Conservation (phyloP, 2,797 vertebrate species). For the Cyclura pinguis region DNA sequence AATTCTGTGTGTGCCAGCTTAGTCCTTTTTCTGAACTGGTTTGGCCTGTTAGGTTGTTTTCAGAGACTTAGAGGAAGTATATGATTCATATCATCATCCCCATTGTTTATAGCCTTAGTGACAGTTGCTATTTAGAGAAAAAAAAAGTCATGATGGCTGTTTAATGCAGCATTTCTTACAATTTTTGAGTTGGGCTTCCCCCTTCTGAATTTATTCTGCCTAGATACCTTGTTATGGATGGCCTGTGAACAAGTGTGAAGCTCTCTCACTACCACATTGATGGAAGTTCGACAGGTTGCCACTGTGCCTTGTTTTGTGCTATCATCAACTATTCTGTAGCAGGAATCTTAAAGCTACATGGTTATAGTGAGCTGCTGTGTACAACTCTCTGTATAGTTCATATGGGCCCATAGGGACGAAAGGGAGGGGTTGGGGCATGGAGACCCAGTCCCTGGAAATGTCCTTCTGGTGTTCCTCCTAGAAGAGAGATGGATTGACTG, state of each 20-base stretch:
- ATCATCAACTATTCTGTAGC: not conserved
- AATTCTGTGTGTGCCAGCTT: not conserved
- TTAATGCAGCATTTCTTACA: no score
- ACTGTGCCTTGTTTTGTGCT: no score
- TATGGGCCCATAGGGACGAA: no score
- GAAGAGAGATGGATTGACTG: no score
- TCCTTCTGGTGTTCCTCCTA: not conserved
- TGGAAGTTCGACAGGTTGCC: no score
- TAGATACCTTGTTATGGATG: not conserved
- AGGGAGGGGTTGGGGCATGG: no score
- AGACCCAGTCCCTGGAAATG: no score
- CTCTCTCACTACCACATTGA: no score
- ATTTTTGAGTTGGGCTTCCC: not conserved
- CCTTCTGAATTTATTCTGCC: not conserved
- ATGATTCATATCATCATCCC: not conserved
- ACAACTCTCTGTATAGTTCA: no score
- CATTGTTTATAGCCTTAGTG: not conserved
- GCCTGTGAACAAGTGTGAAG: no score
- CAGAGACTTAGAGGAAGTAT: not conserved
- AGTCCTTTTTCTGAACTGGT: not conserved
- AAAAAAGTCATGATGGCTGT: not conserved
- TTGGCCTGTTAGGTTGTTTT: not conserved
- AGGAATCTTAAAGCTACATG: not conserved
- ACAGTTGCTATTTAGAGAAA: conserved; percentile 1
- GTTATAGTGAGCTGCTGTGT: no score